These are phyloP conservation scores for Thalassophryne amazonica DNA, from an alignment of 2,797 vertebrate genomes.

Conservation along the genomic window DNA sequence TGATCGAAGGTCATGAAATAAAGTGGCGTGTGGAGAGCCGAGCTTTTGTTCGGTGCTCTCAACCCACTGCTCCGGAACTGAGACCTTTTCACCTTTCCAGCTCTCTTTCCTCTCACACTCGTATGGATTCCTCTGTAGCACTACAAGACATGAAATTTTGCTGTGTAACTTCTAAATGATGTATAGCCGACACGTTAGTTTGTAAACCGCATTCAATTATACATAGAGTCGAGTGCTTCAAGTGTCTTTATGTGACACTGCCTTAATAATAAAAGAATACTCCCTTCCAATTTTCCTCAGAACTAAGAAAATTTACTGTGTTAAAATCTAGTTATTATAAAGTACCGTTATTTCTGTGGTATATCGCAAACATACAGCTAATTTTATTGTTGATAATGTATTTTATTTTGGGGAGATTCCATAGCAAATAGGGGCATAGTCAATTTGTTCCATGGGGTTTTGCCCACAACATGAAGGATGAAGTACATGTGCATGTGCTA, in stretches of 20 bases:
- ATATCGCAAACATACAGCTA: no score
- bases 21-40: conserved; percentile 58
- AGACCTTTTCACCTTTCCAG: conserved; percentile 49
- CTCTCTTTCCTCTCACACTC: conserved; percentile 11
- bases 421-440: no score
- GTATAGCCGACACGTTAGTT: conserved; percentile 1
- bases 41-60: conserved; percentile 60
- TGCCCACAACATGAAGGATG: no score
- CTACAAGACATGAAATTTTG: conserved; percentile 13
- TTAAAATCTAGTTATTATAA: no score
- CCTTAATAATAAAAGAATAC: no score
- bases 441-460: no score
- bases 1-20: conserved; percentile 68
- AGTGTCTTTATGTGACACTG: conserved; percentile 1
- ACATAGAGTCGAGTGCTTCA: conserved; percentile 1
- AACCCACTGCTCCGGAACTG: conserved; percentile 23
- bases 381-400: no score
- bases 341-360: no score
- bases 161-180: conserved; percentile 22
- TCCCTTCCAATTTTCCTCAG: no score
- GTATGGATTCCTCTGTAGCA: not conserved
- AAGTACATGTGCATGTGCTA: no score
- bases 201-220: conserved; percentile 30
- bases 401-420: no score
- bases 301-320: no score